Percentiles rank a stretch among this genome's conserved stretches.
phyloP scores from a whole-genome alignment of 2,113 vertebrate species.

The Elaphurus davidianus region DNA sequence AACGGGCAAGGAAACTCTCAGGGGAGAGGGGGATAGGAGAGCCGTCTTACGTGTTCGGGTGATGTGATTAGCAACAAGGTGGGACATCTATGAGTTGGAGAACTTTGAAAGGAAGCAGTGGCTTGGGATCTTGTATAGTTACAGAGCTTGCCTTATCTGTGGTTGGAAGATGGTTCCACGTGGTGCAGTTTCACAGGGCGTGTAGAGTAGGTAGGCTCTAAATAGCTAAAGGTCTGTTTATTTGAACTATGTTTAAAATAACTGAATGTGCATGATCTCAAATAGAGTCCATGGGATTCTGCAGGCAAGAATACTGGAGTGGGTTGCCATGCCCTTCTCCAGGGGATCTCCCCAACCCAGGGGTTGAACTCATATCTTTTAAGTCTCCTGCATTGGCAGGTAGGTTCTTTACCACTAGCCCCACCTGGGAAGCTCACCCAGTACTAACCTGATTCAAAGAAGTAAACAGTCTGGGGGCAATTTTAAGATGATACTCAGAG shows the following conservation, averaged over 20 bases:
- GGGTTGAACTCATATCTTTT: neutral
- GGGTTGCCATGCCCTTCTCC: neutral
- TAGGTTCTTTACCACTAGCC: neutral
- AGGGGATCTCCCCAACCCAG: neutral
- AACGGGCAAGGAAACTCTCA: neutral
- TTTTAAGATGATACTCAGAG: neutral
- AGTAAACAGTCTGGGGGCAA: neutral
- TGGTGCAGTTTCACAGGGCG: neutral
- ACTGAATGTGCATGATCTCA: neutral
- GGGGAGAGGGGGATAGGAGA: neutral
- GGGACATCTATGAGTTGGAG: neutral
- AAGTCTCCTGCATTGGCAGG: neutral
- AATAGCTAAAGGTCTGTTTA: neutral
- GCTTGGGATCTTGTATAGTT: neutral
- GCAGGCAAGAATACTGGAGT: neutral
- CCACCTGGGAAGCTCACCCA: neutral
- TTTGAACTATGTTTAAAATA: neutral
- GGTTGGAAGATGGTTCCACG: neutral
- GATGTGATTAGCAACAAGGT: accelerated
- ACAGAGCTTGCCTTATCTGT: neutral
- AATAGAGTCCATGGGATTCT: neutral
- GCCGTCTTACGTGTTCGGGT: neutral
- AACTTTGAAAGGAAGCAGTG: neutral
- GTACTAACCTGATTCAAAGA: neutral
- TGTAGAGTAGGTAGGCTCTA: neutral